Evolutionary conservation across 1,140 invertebrate genomes (phyloP), one percentile per base, ranked within the genome.

Genomic region (Sinella curviseta): DNA sequence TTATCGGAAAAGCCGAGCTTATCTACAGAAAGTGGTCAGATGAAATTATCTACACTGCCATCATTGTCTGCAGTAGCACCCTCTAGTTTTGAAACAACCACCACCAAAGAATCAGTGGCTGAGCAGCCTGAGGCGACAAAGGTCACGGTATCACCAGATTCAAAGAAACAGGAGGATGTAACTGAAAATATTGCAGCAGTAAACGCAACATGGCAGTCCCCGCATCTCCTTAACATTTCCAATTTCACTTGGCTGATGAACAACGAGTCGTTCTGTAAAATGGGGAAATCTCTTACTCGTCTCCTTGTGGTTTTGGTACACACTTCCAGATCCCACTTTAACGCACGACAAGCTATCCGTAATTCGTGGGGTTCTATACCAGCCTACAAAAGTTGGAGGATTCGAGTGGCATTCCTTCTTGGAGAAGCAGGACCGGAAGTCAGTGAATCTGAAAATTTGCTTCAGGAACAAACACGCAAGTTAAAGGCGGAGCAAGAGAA

Each of bases 301-400:
- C 4, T 48, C 17, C 17, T 92, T 30, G 82, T 94, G 16, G 89
- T 93, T 26, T 84, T 94, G 57, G 88, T 94, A 1, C 87, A 88
- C 82, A 87, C 87, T 31, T 83, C 86, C 12, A 85, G 86, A 8
- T 82, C 82, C 36, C 85, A 88, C 79, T 87, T 88, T 82, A 76
- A 80, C 12, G 85, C 86, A 73, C 83, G 88, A 4, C 80, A 85
- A 67, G 83, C 85, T 35, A 86, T 88, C 24, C 84, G 87, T 73
- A 83, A 2, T 24, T 84, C 82, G 75, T 84, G 84, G 84, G 84
- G 84, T 0, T 83, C 80, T 39, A 78, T 82, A 8, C 78, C 80
- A 76, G 28, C 74, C 17, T 33, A 80, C 8, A 80, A 79, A 28
- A 82, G 80, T 24, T 81, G 78, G 39, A 77, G 54, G 8, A 76